Base-by-base conservation (phyloP, 2,888 invertebrate species). In the Amphipoea oculea region DNA sequence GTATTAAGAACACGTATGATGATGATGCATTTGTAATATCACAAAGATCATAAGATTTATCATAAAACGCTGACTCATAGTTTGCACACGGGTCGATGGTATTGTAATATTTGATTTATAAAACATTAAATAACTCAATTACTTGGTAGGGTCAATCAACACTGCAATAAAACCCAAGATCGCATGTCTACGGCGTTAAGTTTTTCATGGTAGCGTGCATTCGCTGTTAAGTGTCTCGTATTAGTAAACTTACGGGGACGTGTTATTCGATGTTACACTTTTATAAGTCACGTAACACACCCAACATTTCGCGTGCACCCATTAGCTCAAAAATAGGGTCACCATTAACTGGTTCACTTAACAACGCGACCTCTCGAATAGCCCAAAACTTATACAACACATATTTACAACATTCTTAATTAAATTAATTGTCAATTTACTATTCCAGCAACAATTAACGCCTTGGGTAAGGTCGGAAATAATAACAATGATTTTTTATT, bases 401-500 rank as follows among this genome's bases (percentile, higher is more conserved):
- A 90, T 89, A 93, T 93, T 92, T 91, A 92, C 90, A 91, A 92
- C 91, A 91, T 91, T 90, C 78, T 89, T 94, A 95, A 95, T 96
- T 93, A 94, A 95, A 93, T 94, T 95, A 95, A 96, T 95, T 93
- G 94, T 93, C 92, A 92, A 91, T 92, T 89, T 91, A 90, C 92
- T 91, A 92, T 94, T 94, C 92, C 85, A 82, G 81, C 86, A 94
- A 93, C 93, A 94, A 95, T 95, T 94, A 95, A 92, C 91, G 93
- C 91, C 92, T 92, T 93, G 93, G 86, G 93, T 95, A 95, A 96
- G 96, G 96, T 96, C 95, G 94, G 92, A 94, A 94, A 95, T 95
- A 95, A 95, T 95, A 93, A 93, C 94, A 91, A 92, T 93, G 88
- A 83, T 81, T 82, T 88, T 89, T 89, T 89, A 89, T 88, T 84